Evolutionary conservation across 2,113 vertebrate species (phyloP), one percentile per base, ranked within the genome.

Genomic region (Sakesphorus luctuosus): DNA sequence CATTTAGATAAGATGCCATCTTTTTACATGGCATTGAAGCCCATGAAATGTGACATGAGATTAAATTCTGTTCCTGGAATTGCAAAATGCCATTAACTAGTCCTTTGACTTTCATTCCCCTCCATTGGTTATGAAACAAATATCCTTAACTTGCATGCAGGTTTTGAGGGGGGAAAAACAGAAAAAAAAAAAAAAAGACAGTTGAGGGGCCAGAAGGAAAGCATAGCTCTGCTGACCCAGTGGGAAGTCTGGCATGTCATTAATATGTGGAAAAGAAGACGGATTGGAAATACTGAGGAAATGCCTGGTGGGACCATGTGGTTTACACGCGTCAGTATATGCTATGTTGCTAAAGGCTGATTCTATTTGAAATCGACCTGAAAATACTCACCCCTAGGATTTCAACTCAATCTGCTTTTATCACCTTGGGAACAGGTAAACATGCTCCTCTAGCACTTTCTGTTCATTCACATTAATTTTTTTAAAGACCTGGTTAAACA

Each of bases 391-490:
- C 50, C 46, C 38, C 18, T 67, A 68, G 73, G 85, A 95, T 76
- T 97, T 96, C 56, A 62, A 38, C 50, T 81, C 83, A 79, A 59
- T 75, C 86, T 94, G 86, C 50, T 94, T 84, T 95, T 87, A 87
- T 74, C 86, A 92, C 79, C 92, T 93, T 93, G 66, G 35, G 90
- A 93, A 46, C 82, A 97, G 47, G 68, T 87, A 91, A 92, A 86
- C 69, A 78, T 55, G 53, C 25, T 95, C 33, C 81, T 76, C 61
- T n/a, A 62, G 75, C 69, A 53, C 62, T 90, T 94, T 58, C 87
- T 89, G 81, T 75, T 89, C 43, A 40, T 59, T 84, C 63, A 55
- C n/a, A 77, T 87, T 81, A 72, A 6, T 76, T 71, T 76, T 81
- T 90, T 78, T 91, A 23, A 90, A 92, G 63, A 61, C 29, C 18